Base-by-base conservation (phyloP, 2,797 vertebrate species). In the Rhinichthys osculus region DNA sequence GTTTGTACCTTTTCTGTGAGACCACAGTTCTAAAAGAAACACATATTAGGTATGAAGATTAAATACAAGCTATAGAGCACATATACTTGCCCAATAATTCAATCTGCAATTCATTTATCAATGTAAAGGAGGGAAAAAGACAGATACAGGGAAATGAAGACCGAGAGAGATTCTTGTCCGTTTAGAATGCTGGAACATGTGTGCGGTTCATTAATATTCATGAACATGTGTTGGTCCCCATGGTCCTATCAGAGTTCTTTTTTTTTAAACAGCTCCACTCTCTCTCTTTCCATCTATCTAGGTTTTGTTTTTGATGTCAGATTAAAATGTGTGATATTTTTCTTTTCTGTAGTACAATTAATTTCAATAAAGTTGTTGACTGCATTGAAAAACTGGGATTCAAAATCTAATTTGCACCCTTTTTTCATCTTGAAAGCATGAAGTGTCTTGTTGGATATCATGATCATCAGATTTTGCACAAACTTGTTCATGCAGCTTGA, bases 231-330 rank as follows among this genome's bases (percentile, higher is more conserved):
- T 52, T 16, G 57, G 19, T 81, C 66, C 72, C 86, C n/a, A 84
- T 50, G 64, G 86, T 30, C 33, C 52, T 66, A 78, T 89, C 67
- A 78, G n/a, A 59, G 57, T 86, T 86, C 77, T 87, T 81, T 85
- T 81, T 85, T 89, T 86, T 85, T 85, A 76, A 54, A 50, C 33
- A 57, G 17, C 50, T 40, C 47, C 66, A 27, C 76, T 76, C 35
- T 35, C 69, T 77, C 33, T 86, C 38, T 16, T 19, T 38, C 38
- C 1, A 23, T 73, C 38, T 35, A 47, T 83, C 54, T 47, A 71
- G 80, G 67, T 40, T 54, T 70, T 69, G 64, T 64, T 64, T 78
- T 78, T 66, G 14, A 64, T 59, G 52, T 67, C 62, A 50, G 59
- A 67, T 66, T 67, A 50, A 14, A 66, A 33, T 67, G 77, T 64